Evolutionary conservation across 2,888 invertebrate genomes (phyloP), one percentile per base, ranked within the genome.

Genomic region (Aleiodes testaceus): DNA sequence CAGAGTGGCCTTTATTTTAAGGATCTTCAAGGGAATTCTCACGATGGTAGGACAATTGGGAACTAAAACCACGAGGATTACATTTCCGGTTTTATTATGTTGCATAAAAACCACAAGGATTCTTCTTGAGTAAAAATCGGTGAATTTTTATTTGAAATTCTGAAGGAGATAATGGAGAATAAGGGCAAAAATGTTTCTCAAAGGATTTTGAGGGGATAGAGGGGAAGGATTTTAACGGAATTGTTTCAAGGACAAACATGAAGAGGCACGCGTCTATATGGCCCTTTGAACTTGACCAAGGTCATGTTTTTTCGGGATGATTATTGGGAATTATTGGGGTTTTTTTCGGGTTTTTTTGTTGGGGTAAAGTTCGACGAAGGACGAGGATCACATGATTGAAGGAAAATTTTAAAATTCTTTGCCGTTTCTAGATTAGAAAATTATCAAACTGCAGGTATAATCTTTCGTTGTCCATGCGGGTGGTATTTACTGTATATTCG

Each of bases 171-270:
- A 12, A 44, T 44, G 42, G 44, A 22, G 42, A 44, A 44, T 16
- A 45, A 18, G 20, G 63, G 6, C 20, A 59, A n/a, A 14, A 16
- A 30, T 16, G 7, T 36, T 36, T 36, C 9, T 36, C 11, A 2
- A 30, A 59, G 42, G 42, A 42, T n/a, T 5, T 30, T 45, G n/a
- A 20, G n/a, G n/a, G n/a, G 22, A 59, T 14, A 18, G 45, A 45
- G 18, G 22, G 45, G n/a, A 22, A 63, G 45, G 45, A 22, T 18
- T 49, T 45, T 26, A 20, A 70, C 36, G 70, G 44, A 59, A 59
- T 68, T 16, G 70, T 70, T 52, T 70, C 70, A 66, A 70, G 66
- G 70, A 59, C 70, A 52, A 70, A 70, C 70, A 70, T 66, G 70
- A 66, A 52, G 61, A 72, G 71, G 67, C 71, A 72, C 71, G 71